Evolutionary conservation across 2,888 invertebrate genomes (phyloP).

Genomic region (Priocnemis perturbator): DNA sequence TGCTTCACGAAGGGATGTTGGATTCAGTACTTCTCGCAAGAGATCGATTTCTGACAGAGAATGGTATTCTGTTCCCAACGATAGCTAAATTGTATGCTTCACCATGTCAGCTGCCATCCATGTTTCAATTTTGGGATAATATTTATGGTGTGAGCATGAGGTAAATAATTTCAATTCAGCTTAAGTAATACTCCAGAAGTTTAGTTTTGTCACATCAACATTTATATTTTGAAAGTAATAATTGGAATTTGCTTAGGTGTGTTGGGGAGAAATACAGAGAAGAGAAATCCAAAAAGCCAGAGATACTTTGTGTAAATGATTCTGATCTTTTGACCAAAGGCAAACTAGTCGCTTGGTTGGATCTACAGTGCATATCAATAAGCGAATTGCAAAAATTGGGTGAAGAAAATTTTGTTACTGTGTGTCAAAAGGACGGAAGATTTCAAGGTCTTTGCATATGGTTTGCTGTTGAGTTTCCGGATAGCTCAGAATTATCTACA

Average conservation of each 20-base stretch:
- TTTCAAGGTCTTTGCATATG: conserved; percentile 88
- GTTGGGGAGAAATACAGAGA: conserved; percentile 81
- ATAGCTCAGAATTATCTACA: conserved; percentile 77
- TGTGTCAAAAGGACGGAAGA: conserved; percentile 77
- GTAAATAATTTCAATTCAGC: conserved; percentile 43
- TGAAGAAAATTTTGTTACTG: conserved; percentile 78
- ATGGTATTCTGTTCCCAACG: conserved; percentile 86
- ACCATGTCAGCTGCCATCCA: conserved; percentile 80
- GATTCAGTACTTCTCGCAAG: conserved; percentile 91
- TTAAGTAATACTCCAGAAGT: no score
- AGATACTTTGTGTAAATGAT: conserved; percentile 78
- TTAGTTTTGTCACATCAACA: conserved; percentile 1
- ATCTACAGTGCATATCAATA: conserved; percentile 79
- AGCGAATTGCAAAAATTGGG: conserved; percentile 80
- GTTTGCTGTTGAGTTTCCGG: conserved; percentile 87
- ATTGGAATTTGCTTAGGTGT: conserved; percentile 54
- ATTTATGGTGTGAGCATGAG: conserved; percentile 89
- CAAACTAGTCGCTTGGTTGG: conserved; percentile 82
- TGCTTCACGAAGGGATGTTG: conserved; percentile 96
- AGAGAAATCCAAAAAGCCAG: conserved; percentile 81
- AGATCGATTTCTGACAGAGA: conserved; percentile 85
- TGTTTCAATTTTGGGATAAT: conserved; percentile 86
- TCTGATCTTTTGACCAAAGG: conserved; percentile 82
- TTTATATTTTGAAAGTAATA: conserved; percentile 17
- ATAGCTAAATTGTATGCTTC: conserved; percentile 82